Percentiles rank a stretch among this genome's conserved stretches.
phyloP scores from a whole-genome alignment of 2,888 invertebrate genomes.

The Cryptophagus acutangulus region DNA sequence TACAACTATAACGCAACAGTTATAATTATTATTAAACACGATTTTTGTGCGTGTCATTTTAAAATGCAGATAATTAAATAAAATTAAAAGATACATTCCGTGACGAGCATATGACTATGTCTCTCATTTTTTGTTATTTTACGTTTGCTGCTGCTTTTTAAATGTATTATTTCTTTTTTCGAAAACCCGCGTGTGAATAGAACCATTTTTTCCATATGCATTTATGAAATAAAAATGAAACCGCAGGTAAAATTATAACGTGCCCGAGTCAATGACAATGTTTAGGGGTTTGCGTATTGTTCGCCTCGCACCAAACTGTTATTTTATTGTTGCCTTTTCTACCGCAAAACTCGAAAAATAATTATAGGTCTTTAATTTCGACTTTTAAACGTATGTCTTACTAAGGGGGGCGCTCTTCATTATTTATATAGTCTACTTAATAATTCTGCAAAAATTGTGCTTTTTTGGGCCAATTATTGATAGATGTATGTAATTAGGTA shows the following conservation, averaged over 20 bases:
- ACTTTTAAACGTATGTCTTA: not conserved
- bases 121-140: no score
- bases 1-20: conserved; percentile 13
- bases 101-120: conserved; percentile 21
- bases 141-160: no score
- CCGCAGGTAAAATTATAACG: conserved; percentile 25
- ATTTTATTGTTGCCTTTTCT: conserved; percentile 27
- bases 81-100: conserved; percentile 33
- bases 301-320: conserved; percentile 31
- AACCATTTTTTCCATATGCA: conserved; percentile 29
- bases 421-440: no score
- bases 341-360: conserved; percentile 30
- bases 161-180: no score
- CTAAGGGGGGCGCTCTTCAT: not conserved
- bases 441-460: no score
- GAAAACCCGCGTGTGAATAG: conserved; percentile 35
- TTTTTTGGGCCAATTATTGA: no score
- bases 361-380: conserved; percentile 31
- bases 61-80: conserved; percentile 28
- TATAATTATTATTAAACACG: conserved; percentile 19
- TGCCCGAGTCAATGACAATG: conserved; percentile 38
- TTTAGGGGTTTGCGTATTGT: conserved; percentile 35
- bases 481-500: no score
- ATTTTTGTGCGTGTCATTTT: conserved; percentile 33
- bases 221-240: no score